These are phyloP conservation scores for Ceyx cyanopectus DNA, from an alignment of 2,113 vertebrate species.

Conservation along the genomic window DNA sequence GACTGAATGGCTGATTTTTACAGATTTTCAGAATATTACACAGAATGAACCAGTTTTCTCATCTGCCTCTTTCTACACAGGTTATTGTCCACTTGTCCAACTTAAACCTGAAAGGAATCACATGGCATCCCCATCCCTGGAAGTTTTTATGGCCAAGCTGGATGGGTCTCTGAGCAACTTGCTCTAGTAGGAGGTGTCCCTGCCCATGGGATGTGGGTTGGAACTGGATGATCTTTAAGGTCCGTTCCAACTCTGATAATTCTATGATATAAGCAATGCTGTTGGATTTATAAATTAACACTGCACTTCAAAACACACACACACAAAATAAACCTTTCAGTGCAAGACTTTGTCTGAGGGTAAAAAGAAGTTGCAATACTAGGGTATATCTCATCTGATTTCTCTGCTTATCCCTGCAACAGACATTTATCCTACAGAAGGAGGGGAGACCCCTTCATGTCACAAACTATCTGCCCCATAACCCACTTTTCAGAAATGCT, in stretches of 20 bases:
- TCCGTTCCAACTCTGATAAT: too few species aligned
- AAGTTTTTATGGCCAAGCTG: too few species aligned
- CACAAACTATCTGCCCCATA: not conserved
- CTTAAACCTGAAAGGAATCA: not conserved
- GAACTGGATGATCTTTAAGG: too few species aligned
- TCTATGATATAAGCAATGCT: not conserved
- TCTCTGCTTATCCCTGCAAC: not conserved
- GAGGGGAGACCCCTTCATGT: not conserved
- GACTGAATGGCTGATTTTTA: not conserved
- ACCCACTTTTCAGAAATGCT: not conserved
- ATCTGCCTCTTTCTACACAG: not conserved
- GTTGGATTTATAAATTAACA: not conserved
- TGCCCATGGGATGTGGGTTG: too few species aligned
- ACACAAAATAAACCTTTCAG: not conserved
- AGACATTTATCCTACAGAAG: not conserved
- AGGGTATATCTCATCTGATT: not conserved
- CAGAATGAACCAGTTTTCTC: not conserved
- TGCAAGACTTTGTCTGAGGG: not conserved
- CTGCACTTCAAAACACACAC: not conserved
- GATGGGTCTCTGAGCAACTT: too few species aligned
- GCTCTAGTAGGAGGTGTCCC: too few species aligned
- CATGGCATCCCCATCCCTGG: too few species aligned
- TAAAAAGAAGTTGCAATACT: not conserved
- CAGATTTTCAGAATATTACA: not conserved
- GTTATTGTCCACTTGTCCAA: not conserved